Evolutionary conservation across 2,888 invertebrate genomes (phyloP).

Genomic region (Pammene fasciana): DNA sequence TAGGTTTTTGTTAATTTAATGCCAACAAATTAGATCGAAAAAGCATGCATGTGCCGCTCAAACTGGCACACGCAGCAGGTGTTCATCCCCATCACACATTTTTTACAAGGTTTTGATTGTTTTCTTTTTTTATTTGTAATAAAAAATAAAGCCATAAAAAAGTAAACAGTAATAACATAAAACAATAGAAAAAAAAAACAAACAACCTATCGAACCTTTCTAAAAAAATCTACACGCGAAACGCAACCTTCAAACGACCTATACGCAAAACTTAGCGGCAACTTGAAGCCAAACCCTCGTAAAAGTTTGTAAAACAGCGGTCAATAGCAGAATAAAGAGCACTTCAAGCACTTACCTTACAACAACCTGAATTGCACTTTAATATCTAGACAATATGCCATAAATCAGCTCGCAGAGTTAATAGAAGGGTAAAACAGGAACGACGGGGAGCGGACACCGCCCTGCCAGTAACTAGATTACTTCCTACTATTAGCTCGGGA

Average conservation of each 20-base stretch:
- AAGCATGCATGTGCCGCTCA: too few species aligned
- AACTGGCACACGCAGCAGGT: too few species aligned
- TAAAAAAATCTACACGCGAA: too few species aligned
- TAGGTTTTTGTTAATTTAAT: too few species aligned
- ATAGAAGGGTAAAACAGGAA: constrained; percentile 62
- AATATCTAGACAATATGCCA: constrained; percentile 61
- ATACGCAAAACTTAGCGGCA: constrained; percentile 17
- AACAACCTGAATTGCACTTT: constrained; percentile 64
- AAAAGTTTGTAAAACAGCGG: constrained; percentile 54
- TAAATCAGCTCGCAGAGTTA: constrained; percentile 60
- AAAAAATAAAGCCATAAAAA: too few species aligned
- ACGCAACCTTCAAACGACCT: neutral
- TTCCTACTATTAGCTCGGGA: constrained; percentile 67
- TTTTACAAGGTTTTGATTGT: too few species aligned
- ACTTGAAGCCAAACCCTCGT: constrained; percentile 49
- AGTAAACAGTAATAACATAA: too few species aligned
- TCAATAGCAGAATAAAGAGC: constrained; percentile 57
- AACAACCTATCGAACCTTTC: too few species aligned
- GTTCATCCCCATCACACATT: too few species aligned
- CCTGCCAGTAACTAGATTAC: constrained; percentile 64
- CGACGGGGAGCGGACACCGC: constrained; percentile 62
- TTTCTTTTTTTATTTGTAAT: too few species aligned
- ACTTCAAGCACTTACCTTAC: constrained; percentile 51
- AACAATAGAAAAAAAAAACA: too few species aligned
- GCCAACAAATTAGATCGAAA: too few species aligned